These are phyloP conservation scores for Accipiter cooperii DNA, from an alignment of 2,113 vertebrate genomes.

Conservation along the genomic window DNA sequence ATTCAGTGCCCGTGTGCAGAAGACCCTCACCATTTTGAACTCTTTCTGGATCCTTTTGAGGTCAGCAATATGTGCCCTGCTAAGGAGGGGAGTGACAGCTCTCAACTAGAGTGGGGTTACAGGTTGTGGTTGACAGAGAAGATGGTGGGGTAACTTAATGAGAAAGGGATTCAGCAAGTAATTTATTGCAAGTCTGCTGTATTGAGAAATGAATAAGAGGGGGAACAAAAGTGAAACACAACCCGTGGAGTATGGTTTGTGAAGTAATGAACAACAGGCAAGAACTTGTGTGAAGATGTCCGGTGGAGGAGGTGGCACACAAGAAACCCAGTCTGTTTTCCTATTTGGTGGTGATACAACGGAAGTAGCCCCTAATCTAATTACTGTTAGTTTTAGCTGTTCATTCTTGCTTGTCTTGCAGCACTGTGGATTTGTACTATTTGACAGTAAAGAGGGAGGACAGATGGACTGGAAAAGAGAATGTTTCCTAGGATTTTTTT, in stretches of 20 bases:
- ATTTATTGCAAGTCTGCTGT: not conserved
- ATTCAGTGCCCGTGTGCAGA: not conserved
- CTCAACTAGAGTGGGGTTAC: not conserved
- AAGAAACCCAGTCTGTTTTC: not conserved
- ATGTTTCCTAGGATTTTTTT: not conserved
- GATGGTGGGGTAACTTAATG: not conserved
- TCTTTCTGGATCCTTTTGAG: not conserved
- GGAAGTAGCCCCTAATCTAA: not conserved
- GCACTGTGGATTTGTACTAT: not conserved
- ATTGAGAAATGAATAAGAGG: not conserved
- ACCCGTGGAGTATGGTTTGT: not conserved
- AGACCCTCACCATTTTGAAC: not conserved
- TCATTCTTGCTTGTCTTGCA: not conserved
- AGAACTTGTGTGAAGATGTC: not conserved
- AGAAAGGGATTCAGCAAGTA: not conserved
- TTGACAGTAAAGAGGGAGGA: not conserved
- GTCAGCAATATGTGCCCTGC: fast-evolving
- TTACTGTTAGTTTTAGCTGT: not conserved
- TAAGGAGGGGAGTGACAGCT: not conserved
- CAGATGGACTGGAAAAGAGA: not conserved
- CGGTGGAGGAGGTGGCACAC: not conserved
- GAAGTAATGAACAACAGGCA: not conserved
- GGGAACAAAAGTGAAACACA: not conserved
- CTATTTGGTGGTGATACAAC: not conserved
- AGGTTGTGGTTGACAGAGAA: not conserved